phyloP scores from a whole-genome alignment of 2,113 vertebrate species.

The Toxotes chatareus region DNA sequence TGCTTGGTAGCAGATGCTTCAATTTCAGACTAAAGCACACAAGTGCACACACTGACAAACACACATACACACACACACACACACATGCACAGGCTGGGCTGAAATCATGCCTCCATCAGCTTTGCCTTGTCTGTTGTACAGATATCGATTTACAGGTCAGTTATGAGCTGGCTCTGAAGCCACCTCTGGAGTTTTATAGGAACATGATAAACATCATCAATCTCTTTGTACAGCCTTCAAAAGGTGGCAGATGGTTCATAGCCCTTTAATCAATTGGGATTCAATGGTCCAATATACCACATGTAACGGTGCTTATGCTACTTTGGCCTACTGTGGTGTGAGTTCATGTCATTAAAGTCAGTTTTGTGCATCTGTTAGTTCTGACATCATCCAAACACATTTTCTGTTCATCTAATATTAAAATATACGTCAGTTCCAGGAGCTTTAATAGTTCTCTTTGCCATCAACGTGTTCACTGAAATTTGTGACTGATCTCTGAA shows the following conservation, averaged over 20 bases:
- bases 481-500: conserved; percentile 18
- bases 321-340: conserved; percentile 33
- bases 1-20: conserved; percentile 73
- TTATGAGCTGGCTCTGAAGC: conserved; percentile 72
- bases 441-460: background rate
- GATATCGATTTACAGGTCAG: conserved; percentile 76
- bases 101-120: conserved; percentile 72
- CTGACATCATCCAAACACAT: conserved; percentile 11
- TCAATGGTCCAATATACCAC: conserved; percentile 53
- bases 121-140: conserved; percentile 70
- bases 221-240: conserved; percentile 74
- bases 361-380: conserved; percentile 40
- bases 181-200: conserved; percentile 75
- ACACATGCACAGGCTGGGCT: conserved; percentile 21
- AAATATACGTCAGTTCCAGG: background rate
- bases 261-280: conserved; percentile 74
- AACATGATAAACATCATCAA: conserved; percentile 80
- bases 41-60: background rate
- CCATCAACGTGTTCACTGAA: conserved; percentile 7
- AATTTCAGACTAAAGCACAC: conserved; percentile 57
- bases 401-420: background rate
- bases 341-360: conserved; percentile 46
- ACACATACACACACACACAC: conserved; percentile 29
- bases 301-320: conserved; percentile 56
- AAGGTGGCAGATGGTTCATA: conserved; percentile 76